Conservation (phyloP, 2,888 invertebrate species). For the Drosophila nigritarsus region DNA sequence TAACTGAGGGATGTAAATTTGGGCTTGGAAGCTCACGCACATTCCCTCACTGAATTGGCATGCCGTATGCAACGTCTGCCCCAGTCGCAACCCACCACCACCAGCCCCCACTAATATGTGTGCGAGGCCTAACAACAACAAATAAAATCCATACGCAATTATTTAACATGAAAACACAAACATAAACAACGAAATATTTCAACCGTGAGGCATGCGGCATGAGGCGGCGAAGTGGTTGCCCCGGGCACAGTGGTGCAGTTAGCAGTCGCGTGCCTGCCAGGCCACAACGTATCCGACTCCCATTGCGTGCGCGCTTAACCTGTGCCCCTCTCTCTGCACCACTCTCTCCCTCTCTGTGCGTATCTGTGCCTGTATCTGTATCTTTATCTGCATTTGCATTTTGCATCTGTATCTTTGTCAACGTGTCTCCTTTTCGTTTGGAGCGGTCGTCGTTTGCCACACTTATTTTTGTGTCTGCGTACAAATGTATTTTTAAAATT, state of each 20-base stretch:
- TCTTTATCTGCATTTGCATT: constrained; percentile 11
- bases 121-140: constrained; percentile 48
- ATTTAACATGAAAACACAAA: constrained; percentile 74
- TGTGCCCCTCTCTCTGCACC: constrained; percentile 8
- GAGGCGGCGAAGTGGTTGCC: constrained; percentile 66
- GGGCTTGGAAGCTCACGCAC: constrained; percentile 62
- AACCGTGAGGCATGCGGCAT: constrained; percentile 39
- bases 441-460: constrained; percentile 30
- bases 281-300: constrained; percentile 70
- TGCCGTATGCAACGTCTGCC: constrained; percentile 47
- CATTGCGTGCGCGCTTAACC: constrained; percentile 39
- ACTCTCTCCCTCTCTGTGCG: background rate
- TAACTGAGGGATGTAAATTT: constrained; percentile 50
- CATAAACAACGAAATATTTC: constrained; percentile 37
- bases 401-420: constrained; percentile 35
- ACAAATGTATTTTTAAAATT: constrained; percentile 39
- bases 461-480: constrained; percentile 33
- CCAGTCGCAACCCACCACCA: constrained; percentile 7
- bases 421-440: constrained; percentile 8
- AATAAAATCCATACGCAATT: constrained; percentile 78
- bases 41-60: constrained; percentile 70
- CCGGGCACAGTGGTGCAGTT: constrained; percentile 67
- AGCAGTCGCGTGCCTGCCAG: constrained; percentile 72
- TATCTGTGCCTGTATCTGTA: constrained; percentile 1
- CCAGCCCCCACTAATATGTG: background rate